Evolutionary conservation across 2,888 invertebrate genomes (phyloP).

Genomic region (Ophioninae sp.): DNA sequence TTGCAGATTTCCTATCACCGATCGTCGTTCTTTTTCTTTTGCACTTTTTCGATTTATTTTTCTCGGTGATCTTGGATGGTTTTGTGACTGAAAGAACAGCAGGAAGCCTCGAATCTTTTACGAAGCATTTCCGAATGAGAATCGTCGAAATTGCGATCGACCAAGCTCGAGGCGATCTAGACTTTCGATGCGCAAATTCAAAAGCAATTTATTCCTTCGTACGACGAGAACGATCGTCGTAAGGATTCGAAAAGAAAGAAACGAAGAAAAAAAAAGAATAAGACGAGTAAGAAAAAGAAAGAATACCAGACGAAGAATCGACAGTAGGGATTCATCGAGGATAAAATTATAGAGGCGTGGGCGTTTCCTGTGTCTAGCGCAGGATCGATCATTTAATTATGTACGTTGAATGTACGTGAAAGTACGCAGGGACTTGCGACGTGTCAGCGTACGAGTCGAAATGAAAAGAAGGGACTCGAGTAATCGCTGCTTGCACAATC

Average conservation of each 20-base stretch:
- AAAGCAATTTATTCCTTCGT: background rate
- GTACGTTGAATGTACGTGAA: background rate
- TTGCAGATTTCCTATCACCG: background rate
- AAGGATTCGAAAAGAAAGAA: background rate
- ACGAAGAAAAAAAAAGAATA: background rate
- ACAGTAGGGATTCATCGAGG: background rate
- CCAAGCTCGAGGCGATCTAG: background rate
- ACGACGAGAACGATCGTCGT: background rate
- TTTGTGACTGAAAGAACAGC: background rate
- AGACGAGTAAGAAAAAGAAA: background rate
- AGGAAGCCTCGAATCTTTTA: background rate
- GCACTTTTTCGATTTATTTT: background rate
- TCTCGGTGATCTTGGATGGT: background rate
- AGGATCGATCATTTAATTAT: conserved; percentile 32
- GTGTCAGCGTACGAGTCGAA: conserved; percentile 68
- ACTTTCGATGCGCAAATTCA: background rate
- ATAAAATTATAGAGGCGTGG: conserved; percentile 15
- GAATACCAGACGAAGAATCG: background rate
- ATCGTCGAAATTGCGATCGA: background rate
- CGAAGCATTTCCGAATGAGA: background rate
- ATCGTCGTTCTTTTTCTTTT: background rate
- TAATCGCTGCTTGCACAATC: conserved; percentile 59
- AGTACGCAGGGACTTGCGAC: background rate
- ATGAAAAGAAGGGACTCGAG: conserved; percentile 61
- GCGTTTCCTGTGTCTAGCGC: conserved; percentile 1